Percentiles rank a stretch among this genome's conserved stretches.
Evolutionary conservation across 2,888 invertebrate genomes (phyloP).

Genomic region (Ectemnius continuus): DNA sequence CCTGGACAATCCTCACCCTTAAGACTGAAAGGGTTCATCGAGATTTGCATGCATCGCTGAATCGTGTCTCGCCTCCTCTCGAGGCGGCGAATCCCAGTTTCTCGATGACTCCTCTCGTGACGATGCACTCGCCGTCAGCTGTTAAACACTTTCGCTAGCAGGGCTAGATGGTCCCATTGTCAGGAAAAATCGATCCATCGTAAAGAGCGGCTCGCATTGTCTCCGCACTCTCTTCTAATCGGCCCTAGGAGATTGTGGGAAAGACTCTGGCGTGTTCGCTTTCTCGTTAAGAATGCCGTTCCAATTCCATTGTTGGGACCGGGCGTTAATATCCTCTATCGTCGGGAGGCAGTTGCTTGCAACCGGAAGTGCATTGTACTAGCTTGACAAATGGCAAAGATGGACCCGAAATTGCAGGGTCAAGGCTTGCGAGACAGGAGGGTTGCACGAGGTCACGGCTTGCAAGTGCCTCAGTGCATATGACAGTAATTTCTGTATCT

Average conservation of each 20-base stretch:
- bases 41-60: too few species aligned
- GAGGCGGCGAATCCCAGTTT: too few species aligned
- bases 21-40: too few species aligned
- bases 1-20: too few species aligned
- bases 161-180: conserved; percentile 11
- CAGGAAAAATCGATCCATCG: conserved; percentile 32
- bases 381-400: not conserved
- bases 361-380: not conserved
- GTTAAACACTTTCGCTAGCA: conserved; percentile 28
- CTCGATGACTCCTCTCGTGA: conserved; percentile 12
- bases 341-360: not conserved
- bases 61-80: too few species aligned
- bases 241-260: not conserved
- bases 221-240: not conserved
- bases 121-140: conserved; percentile 20
- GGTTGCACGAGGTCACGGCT: conserved; percentile 62
- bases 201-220: conserved; percentile 5
- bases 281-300: not conserved
- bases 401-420: conserved; percentile 38
- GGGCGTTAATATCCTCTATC: not conserved
- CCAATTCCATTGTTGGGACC: not conserved
- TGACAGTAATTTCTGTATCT: conserved; percentile 9
- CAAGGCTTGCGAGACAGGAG: conserved; percentile 47
- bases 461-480: conserved; percentile 23
- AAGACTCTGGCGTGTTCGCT: not conserved